A percentile compares a stretch with the other conserved stretches of the same genome.
Evolutionary conservation across 2,797 vertebrate genomes (phyloP).

Genomic region (Takifugu rubripes): DNA sequence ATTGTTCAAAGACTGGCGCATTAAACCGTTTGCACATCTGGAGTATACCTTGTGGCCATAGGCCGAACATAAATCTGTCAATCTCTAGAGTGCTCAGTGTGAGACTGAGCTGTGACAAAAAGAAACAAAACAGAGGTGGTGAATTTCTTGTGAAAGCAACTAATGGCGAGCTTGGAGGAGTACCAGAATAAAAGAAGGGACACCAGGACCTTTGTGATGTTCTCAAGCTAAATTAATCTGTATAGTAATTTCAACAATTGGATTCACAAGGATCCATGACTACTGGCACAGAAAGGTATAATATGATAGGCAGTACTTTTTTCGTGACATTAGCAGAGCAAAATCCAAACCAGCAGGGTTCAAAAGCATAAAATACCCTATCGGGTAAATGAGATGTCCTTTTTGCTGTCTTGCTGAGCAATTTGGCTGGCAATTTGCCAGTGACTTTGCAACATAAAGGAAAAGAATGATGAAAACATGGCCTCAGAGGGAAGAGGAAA

Average conservation of each 20-base stretch:
- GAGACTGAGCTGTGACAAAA: no score
- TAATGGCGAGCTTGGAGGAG: background rate
- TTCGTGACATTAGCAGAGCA: constrained; percentile 5
- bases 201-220: background rate
- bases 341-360: constrained; percentile 7
- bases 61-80: no score
- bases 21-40: no score
- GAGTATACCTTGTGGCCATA: no score
- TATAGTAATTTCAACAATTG: constrained; percentile 8
- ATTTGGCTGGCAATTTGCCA: background rate
- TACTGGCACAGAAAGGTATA: background rate
- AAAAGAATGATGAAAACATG: background rate
- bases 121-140: no score
- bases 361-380: background rate
- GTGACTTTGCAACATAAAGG: background rate
- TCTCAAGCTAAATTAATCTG: no score
- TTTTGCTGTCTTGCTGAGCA: constrained; percentile 6
- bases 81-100: no score
- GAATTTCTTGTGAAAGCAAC: background rate
- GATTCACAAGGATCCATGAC: background rate
- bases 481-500: no score
- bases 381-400: constrained; percentile 12
- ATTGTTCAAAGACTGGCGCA: no score
- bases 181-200: background rate
- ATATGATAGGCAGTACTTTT: background rate